Percentiles rank a stretch among this genome's conserved stretches.
phyloP scores from a whole-genome alignment of 2,888 invertebrate genomes.

The Chrysolina haemoptera region DNA sequence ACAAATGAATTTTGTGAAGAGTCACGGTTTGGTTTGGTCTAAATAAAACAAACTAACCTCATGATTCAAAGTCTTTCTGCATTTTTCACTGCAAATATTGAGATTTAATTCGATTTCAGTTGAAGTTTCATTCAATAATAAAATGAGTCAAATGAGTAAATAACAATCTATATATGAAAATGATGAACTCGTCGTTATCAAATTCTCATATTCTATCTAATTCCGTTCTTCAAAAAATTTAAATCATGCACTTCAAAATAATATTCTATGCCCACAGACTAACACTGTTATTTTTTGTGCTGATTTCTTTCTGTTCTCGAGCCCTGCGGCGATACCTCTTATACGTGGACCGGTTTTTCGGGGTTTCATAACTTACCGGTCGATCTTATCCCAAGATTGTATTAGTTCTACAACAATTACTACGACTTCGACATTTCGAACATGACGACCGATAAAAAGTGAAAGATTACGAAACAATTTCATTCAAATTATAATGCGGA shows the following conservation, averaged over 20 bases:
- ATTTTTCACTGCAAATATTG: too few species aligned
- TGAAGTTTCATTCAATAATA: too few species aligned
- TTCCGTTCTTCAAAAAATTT: neutral
- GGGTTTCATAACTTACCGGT: conserved; percentile 35
- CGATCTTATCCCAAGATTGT: conserved; percentile 21
- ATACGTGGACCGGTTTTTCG: conserved; percentile 39
- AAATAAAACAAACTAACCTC: too few species aligned
- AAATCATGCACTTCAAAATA: neutral
- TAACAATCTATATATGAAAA: too few species aligned
- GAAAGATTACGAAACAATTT: conserved; percentile 3
- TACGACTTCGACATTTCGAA: conserved; percentile 24
- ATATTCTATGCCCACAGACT: conserved; percentile 12
- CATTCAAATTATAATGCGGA: neutral
- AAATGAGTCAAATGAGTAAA: too few species aligned
- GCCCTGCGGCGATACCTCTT: conserved; percentile 33
- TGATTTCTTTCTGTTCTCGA: conserved; percentile 50
- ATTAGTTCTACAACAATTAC: conserved; percentile 34
- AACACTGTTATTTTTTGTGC: conserved; percentile 54
- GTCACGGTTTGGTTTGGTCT: too few species aligned
- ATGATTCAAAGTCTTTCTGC: too few species aligned
- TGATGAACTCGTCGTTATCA: too few species aligned
- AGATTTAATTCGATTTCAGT: too few species aligned
- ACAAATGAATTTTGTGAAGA: too few species aligned
- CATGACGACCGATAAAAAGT: conserved; percentile 22
- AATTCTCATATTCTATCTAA: neutral